These are phyloP conservation scores for Hirundo rustica DNA, from an alignment of 2,797 vertebrate genomes.

Conservation along the genomic window DNA sequence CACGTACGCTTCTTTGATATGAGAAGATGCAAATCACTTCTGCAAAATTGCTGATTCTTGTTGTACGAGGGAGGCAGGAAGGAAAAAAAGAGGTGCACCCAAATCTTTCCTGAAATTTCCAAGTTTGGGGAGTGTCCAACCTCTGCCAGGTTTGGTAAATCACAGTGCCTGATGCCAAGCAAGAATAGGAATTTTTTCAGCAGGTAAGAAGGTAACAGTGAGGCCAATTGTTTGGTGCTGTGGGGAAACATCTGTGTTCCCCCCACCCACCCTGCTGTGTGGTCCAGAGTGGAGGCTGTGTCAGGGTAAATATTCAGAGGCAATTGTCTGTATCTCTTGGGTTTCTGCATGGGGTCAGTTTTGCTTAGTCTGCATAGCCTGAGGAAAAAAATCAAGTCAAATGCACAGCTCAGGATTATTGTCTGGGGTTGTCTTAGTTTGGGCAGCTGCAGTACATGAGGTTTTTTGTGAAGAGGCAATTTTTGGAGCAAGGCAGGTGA, in stretches of 20 bases:
- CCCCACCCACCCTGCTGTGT: background rate
- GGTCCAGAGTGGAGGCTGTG: background rate
- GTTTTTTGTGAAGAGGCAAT: background rate
- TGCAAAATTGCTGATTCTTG: conserved; percentile 36
- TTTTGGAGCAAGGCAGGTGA: background rate
- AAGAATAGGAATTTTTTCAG: background rate
- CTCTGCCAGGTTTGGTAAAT: background rate
- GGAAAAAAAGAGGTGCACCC: background rate
- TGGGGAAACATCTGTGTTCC: background rate
- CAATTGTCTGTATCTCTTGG: background rate
- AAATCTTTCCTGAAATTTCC: background rate
- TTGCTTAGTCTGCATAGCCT: background rate
- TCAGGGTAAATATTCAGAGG: background rate
- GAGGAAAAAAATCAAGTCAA: background rate
- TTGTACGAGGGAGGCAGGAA: background rate
- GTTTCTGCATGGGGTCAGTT: background rate
- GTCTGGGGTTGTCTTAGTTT: background rate
- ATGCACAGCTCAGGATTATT: background rate
- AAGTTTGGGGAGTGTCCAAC: background rate
- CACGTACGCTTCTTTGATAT: conserved; percentile 42
- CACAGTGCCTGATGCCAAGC: background rate
- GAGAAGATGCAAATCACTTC: conserved; percentile 44
- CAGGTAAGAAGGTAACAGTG: background rate
- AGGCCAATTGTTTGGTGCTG: background rate
- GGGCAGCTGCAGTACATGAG: background rate